phyloP scores from a whole-genome alignment of 2,113 vertebrate species.

The Chionis minor region DNA sequence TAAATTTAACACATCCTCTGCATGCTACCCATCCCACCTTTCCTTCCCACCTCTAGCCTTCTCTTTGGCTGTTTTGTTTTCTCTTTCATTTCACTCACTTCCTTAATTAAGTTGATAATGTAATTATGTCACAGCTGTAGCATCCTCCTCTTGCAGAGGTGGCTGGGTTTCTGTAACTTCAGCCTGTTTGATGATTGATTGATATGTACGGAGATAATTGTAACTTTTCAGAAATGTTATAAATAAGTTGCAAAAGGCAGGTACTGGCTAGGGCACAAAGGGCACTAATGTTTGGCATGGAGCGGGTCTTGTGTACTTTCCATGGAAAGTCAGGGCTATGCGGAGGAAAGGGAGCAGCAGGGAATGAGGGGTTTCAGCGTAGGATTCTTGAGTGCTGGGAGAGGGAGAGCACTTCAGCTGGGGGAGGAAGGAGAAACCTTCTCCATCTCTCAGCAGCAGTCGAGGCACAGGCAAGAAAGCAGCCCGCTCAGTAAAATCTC shows the following conservation, averaged over 20 bases:
- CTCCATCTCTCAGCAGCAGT: not conserved
- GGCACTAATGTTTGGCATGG: not conserved
- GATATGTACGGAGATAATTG: slow-evolving; percentile 53
- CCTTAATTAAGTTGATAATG: slow-evolving; percentile 73
- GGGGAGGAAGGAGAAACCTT: not conserved
- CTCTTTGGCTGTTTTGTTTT: slow-evolving; percentile 65
- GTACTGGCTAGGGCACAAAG: not conserved
- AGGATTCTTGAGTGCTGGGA: not conserved
- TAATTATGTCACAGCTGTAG: slow-evolving; percentile 71
- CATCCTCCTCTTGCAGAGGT: slow-evolving; percentile 69
- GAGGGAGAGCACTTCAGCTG: not conserved
- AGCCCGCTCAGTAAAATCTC: not conserved
- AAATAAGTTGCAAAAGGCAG: not conserved
- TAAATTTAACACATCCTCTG: slow-evolving; percentile 70
- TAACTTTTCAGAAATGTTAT: slow-evolving; percentile 56
- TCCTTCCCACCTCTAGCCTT: slow-evolving; percentile 66
- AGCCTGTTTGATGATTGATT: slow-evolving; percentile 61
- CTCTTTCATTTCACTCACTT: slow-evolving; percentile 65
- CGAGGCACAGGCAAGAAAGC: not conserved
- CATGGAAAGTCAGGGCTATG: not conserved
- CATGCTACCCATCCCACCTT: slow-evolving; percentile 56
- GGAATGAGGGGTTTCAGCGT: not conserved
- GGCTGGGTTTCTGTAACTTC: slow-evolving; percentile 63
- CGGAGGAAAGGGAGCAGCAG: not conserved
- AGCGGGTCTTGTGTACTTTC: not conserved